Percentiles rank a stretch among this genome's conserved stretches.
Conservation (phyloP, 2,113 vertebrate genomes). For the Clinocottus analis region DNA sequence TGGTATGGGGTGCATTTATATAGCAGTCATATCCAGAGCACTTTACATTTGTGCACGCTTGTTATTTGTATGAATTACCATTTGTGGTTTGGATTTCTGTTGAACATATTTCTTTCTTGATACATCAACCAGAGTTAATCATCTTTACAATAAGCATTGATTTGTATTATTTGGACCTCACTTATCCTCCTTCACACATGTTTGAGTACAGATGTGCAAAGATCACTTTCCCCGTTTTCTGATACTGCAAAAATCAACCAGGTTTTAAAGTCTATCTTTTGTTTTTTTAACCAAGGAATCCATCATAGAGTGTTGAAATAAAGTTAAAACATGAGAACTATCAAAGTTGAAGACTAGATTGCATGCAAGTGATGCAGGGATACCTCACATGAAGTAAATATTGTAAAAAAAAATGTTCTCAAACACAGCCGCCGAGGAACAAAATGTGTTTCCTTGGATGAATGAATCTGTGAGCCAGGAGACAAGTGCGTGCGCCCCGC, state of each 20-base stretch:
- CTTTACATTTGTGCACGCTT: background rate
- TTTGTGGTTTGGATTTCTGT: no score
- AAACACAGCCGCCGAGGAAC: background rate
- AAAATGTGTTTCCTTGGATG: constrained; percentile 17
- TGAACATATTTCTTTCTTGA: background rate
- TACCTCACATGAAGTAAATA: background rate
- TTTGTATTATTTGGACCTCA: background rate
- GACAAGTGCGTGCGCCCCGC: background rate
- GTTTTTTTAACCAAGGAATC: background rate
- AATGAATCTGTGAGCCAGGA: constrained; percentile 13
- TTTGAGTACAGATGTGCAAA: background rate
- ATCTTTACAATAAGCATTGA: no score
- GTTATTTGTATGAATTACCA: background rate
- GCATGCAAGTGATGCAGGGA: background rate
- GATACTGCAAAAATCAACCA: no score
- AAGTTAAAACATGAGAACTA: background rate
- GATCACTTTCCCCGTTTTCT: no score
- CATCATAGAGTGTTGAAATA: background rate
- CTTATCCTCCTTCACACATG: background rate
- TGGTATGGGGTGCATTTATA: background rate
- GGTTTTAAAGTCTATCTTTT: no score
- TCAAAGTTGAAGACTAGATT: background rate
- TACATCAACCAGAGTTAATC: no score
- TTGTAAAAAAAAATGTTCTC: background rate
- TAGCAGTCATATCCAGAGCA: background rate